These are phyloP conservation scores for Harlomillsia oculata DNA, from an alignment of 1,140 invertebrate species.

Conservation along the genomic window DNA sequence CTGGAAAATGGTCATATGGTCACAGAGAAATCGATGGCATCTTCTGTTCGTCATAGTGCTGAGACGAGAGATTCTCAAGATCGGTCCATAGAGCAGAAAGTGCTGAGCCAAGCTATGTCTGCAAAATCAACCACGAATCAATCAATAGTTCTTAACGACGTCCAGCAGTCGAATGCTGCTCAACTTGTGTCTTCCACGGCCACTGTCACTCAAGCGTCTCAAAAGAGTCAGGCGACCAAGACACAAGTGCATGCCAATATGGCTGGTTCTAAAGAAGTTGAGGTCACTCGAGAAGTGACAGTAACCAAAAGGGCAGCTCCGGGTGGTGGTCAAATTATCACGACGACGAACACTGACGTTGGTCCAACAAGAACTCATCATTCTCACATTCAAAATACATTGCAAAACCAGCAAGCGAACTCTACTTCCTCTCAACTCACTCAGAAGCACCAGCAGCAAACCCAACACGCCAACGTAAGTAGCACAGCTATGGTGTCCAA, in stretches of 20 bases:
- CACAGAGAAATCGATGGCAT: conserved; percentile 29
- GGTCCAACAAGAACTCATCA: neutral
- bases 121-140: conserved; percentile 31
- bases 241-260: conserved; percentile 25
- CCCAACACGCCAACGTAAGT: neutral
- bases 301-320: conserved; percentile 27
- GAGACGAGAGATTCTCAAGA: conserved; percentile 23
- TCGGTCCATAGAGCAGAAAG: conserved; percentile 30
- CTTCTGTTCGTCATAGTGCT: conserved; percentile 19
- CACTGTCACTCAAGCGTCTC: neutral
- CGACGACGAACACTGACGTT: conserved; percentile 6
- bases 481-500: neutral
- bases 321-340: neutral
- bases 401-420: neutral
- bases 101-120: conserved; percentile 31
- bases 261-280: conserved; percentile 22
- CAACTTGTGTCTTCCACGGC: neutral
- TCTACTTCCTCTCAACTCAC: neutral
- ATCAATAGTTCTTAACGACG: conserved; percentile 30
- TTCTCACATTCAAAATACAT: neutral
- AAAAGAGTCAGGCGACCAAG: neutral
- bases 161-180: conserved; percentile 6
- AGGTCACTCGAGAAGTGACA: conserved; percentile 32
- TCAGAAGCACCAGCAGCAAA: neutral
- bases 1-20: conserved; percentile 32